phyloP scores from a whole-genome alignment of 2,797 vertebrate species.

The Pseudomugil gertrudae region DNA sequence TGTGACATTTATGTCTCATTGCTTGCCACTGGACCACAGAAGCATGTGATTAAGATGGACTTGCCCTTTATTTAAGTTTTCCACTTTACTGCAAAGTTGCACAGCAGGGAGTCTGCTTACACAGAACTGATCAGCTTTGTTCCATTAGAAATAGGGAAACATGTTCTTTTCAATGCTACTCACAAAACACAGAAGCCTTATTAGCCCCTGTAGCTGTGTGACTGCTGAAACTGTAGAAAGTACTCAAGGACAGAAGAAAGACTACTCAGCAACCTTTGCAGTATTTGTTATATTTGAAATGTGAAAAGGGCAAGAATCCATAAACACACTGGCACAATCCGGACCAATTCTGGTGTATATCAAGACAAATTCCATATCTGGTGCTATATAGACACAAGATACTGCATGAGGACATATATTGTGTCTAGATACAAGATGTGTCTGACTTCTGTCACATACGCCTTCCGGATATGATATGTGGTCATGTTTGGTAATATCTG shows the following conservation, averaged over 20 bases:
- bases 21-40: constrained; percentile 50
- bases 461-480: too few relatives aligned
- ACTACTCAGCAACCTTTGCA: neutral
- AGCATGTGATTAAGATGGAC: constrained; percentile 66
- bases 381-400: too few relatives aligned
- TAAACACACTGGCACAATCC: too few relatives aligned
- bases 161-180: constrained; percentile 54
- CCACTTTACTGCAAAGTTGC: constrained; percentile 55
- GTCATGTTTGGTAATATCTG: too few relatives aligned
- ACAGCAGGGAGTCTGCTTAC: constrained; percentile 52
- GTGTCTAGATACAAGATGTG: too few relatives aligned
- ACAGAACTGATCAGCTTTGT: constrained; percentile 66
- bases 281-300: neutral
- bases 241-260: constrained; percentile 14
- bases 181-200: constrained; percentile 46
- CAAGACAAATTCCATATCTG: too few relatives aligned
- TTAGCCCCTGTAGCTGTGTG: constrained; percentile 24
- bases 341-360: too few relatives aligned
- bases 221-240: constrained; percentile 36
- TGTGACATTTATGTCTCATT: constrained; percentile 72
- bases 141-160: constrained; percentile 56
- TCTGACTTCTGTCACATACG: too few relatives aligned
- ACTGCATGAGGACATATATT: too few relatives aligned
- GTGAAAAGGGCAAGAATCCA: too few relatives aligned
- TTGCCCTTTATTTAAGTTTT: constrained; percentile 69